Base-by-base conservation (phyloP, 2,888 invertebrate genomes). In the Autographa pulchrina region DNA sequence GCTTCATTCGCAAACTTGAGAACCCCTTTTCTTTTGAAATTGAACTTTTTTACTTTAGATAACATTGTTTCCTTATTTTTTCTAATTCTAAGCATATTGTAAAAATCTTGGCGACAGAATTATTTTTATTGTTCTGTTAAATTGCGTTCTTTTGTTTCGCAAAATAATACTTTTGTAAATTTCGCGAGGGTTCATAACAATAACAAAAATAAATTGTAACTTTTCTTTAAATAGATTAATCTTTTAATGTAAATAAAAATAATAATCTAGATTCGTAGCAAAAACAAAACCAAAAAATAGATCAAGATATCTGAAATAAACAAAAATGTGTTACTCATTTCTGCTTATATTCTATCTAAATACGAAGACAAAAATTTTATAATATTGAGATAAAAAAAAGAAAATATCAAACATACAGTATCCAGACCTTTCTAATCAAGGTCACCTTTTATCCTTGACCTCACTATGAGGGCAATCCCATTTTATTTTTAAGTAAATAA, bases 31-130 rank as follows among this genome's bases (percentile, higher is more conserved):
- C 64, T 72, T 64, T 63, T 59, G 32, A 71, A 83, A 83, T 81
- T 77, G 48, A 75, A 81, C 81, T 81, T 83, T 80, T 81, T 74
- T 80, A 35, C 66, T 69, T 14, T 68, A 80, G 80, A 83, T 77
- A 81, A 83, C 81, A 81, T 81, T 81, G 69, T 81, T 83, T 63
- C 70, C 62, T 69, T 63, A 68, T 80, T 72, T 67, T 62, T 60
- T 80, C 67, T 75, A 81, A 81, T 75, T 80, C 77, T 66, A 68
- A 77, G 78, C 81, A 74, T 83, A 83, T 81, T 83, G 83, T 72
- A 41, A 77, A 80, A 77, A 70, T 70, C 78, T 81, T 80, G 68
- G 56, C 7, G 54, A 77, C 68, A 67, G 56, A 80, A 77, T 78
- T 80, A 78, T 78, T 77, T 78, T 79, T 79, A 81, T 79, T 79